Evolutionary conservation across 2,888 invertebrate genomes (phyloP).

Genomic region (Chydorus sphaericus): DNA sequence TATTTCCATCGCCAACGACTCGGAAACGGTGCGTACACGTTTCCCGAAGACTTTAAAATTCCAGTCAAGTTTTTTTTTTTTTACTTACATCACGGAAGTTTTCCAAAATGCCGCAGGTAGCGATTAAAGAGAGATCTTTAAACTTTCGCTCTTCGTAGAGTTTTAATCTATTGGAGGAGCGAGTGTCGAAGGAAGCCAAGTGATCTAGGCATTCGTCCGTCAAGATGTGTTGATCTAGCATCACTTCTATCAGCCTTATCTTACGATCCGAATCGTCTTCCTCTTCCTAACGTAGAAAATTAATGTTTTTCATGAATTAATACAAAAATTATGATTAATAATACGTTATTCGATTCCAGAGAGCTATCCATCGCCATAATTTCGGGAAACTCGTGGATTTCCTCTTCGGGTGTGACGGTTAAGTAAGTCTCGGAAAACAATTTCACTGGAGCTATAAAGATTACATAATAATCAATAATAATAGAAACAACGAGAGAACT

Average conservation of each 20-base stretch:
- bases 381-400: background rate
- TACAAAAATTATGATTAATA: background rate
- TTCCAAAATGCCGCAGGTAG: slow-evolving; percentile 1
- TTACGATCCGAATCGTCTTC: background rate
- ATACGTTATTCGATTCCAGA: background rate
- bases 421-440: slow-evolving; percentile 2
- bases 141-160: background rate
- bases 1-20: too few relatives aligned
- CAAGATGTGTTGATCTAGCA: background rate
- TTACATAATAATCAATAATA: background rate
- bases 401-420: background rate
- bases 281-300: background rate
- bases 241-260: background rate
- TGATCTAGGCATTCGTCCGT: background rate
- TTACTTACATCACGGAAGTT: background rate
- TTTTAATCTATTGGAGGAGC: background rate
- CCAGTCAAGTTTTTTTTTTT: too few relatives aligned
- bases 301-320: background rate
- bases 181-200: background rate
- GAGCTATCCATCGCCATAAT: background rate
- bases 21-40: too few relatives aligned
- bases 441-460: background rate
- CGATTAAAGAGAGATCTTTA: background rate
- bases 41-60: too few relatives aligned
- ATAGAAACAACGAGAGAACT: background rate